Percentiles rank a stretch among this genome's conserved stretches.
These are phyloP conservation scores for Melanocharis versteri DNA, from an alignment of 2,113 vertebrate genomes.

Conservation along the genomic window DNA sequence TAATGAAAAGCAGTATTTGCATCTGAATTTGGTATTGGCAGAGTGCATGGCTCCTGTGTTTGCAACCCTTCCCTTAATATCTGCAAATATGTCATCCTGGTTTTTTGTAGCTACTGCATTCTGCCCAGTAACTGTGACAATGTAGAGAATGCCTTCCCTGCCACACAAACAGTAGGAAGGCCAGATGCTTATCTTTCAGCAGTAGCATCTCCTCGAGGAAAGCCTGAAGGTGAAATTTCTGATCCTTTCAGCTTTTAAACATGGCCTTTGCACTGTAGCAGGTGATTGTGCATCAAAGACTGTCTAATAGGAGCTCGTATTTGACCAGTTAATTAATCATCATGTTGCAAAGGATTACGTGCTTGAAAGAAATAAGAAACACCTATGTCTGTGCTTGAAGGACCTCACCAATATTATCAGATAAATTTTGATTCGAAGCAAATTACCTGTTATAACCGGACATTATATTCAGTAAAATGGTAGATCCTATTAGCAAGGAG, in stretches of 20 bases:
- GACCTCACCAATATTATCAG: neutral
- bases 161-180: neutral
- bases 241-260: neutral
- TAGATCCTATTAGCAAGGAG: neutral
- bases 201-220: neutral
- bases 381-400: neutral
- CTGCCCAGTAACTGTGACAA: neutral
- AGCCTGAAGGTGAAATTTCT: neutral
- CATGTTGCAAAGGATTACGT: neutral
- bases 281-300: neutral
- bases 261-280: neutral
- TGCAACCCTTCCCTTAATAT: neutral
- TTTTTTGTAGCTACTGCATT: neutral
- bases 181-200: neutral
- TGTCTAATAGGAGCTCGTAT: neutral
- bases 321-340: neutral
- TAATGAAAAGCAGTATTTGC: neutral
- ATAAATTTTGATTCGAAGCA: neutral
- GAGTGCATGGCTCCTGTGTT: neutral
- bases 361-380: neutral
- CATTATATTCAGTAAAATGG: neutral
- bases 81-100: neutral
- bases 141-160: neutral
- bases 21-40: neutral
- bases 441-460: neutral